phyloP scores from a whole-genome alignment of 2,888 invertebrate species.

The Drosophila histrio region DNA sequence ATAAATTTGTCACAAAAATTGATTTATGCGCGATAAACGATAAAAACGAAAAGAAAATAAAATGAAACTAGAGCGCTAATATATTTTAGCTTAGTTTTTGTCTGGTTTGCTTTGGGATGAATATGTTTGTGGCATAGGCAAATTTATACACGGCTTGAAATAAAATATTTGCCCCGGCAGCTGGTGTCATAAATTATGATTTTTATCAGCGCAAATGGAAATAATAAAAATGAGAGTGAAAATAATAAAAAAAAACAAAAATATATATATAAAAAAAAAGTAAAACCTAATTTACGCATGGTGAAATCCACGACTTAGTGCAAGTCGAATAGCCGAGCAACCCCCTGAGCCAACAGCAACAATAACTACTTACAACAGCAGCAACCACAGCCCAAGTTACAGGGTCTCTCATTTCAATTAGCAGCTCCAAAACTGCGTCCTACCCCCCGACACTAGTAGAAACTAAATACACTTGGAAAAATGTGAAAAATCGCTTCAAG shows the following conservation, averaged over 20 bases:
- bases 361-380: slow-evolving; percentile 20
- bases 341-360: slow-evolving; percentile 43
- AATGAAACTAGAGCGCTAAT: slow-evolving; percentile 56
- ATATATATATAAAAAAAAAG: slow-evolving; percentile 21
- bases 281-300: slow-evolving; percentile 75
- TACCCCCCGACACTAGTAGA: slow-evolving; percentile 26
- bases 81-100: slow-evolving; percentile 51
- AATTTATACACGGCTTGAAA: slow-evolving; percentile 51
- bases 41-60: slow-evolving; percentile 57
- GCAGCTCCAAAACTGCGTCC: slow-evolving; percentile 43
- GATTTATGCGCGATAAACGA: slow-evolving; percentile 81
- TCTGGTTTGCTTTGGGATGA: slow-evolving; percentile 12
- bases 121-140: slow-evolving; percentile 10
- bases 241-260: slow-evolving; percentile 44
- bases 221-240: slow-evolving; percentile 69
- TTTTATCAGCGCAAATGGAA: slow-evolving; percentile 81
- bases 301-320: slow-evolving; percentile 42
- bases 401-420: slow-evolving; percentile 73
- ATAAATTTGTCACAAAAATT: slow-evolving; percentile 82
- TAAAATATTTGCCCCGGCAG: slow-evolving; percentile 68
- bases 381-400: slow-evolving; percentile 44
- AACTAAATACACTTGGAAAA: not conserved
- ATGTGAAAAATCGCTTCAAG: not conserved
- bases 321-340: slow-evolving; percentile 30
- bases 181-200: slow-evolving; percentile 84